phyloP scores from a whole-genome alignment of 2,797 vertebrate genomes.

The Apodemus agrarius region DNA sequence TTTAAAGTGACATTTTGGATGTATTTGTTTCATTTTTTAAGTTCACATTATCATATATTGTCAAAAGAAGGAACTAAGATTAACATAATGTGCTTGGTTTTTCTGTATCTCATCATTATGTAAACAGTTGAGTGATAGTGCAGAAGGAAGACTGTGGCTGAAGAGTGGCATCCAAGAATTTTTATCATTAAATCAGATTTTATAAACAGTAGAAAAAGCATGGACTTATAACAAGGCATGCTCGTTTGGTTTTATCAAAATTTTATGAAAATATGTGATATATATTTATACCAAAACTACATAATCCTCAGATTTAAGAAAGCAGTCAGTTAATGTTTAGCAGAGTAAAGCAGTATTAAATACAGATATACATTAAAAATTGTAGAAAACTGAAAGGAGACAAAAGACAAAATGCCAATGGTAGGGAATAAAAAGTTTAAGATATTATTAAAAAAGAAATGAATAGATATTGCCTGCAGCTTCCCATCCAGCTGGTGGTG shows the following conservation, averaged over 20 bases:
- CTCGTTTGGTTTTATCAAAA: conserved; percentile 84
- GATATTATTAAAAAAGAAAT: conserved; percentile 38
- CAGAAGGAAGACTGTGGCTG: conserved; percentile 75
- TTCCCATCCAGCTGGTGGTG: too few species aligned
- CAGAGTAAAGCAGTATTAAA: conserved; percentile 79
- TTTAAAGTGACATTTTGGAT: conserved; percentile 80
- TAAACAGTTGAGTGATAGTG: conserved; percentile 72
- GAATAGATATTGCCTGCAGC: too few species aligned
- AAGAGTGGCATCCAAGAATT: conserved; percentile 77
- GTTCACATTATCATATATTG: conserved; percentile 71
- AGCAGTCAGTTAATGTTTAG: conserved; percentile 76
- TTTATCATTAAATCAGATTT: conserved; percentile 82
- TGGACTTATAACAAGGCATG: conserved; percentile 83
- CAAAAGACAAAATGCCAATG: conserved; percentile 77
- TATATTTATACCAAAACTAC: conserved; percentile 85
- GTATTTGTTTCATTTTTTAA: conserved; percentile 48
- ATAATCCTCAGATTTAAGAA: conserved; percentile 81
- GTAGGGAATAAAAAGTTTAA: conserved; percentile 83
- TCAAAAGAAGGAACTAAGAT: conserved; percentile 71
- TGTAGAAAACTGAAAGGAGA: conserved; percentile 79
- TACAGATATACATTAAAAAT: conserved; percentile 78
- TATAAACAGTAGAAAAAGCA: conserved; percentile 81
- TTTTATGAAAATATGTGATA: conserved; percentile 83
- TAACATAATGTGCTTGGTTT: conserved; percentile 74
- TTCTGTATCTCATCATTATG: conserved; percentile 77